Percentiles rank a stretch among this genome's conserved stretches.
phyloP scores from a whole-genome alignment of 2,113 vertebrate species.

The Egretta garzetta region DNA sequence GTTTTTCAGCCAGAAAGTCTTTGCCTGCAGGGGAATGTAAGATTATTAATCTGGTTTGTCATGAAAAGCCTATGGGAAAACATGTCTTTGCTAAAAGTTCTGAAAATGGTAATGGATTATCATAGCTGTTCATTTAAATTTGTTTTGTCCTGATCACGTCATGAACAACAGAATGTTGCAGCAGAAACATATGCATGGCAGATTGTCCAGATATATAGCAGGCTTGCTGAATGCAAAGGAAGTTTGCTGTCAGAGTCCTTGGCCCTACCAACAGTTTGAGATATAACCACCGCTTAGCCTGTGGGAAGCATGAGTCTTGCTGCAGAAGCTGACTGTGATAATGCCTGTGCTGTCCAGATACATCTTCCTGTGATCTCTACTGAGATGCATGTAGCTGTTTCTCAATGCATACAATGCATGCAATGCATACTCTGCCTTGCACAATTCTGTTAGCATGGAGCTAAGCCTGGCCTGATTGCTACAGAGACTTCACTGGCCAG shows the following conservation, averaged over 20 bases:
- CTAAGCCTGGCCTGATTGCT: background rate
- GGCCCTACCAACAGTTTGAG: accelerated
- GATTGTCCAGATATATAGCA: background rate
- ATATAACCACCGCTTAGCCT: background rate
- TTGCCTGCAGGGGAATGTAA: background rate
- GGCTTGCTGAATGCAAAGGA: background rate
- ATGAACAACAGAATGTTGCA: background rate
- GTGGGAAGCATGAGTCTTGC: background rate
- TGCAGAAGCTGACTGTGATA: background rate
- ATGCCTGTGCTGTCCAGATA: background rate
- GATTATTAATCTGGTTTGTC: background rate
- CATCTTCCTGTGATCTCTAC: accelerated
- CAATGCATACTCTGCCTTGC: background rate
- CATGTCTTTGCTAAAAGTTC: background rate
- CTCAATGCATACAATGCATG: background rate
- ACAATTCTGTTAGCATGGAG: background rate
- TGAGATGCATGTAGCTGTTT: background rate
- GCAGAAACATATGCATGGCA: background rate
- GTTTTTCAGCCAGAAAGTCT: background rate
- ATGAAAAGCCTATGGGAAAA: background rate
- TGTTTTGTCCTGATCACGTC: background rate
- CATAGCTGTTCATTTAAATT: background rate
- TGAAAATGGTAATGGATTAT: background rate
- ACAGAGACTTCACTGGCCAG: background rate
- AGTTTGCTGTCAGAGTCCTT: background rate